A percentile compares a stretch with the other conserved stretches of the same genome.
phyloP scores from a whole-genome alignment of 2,888 invertebrate genomes.

The Lacanobia wlatinum region DNA sequence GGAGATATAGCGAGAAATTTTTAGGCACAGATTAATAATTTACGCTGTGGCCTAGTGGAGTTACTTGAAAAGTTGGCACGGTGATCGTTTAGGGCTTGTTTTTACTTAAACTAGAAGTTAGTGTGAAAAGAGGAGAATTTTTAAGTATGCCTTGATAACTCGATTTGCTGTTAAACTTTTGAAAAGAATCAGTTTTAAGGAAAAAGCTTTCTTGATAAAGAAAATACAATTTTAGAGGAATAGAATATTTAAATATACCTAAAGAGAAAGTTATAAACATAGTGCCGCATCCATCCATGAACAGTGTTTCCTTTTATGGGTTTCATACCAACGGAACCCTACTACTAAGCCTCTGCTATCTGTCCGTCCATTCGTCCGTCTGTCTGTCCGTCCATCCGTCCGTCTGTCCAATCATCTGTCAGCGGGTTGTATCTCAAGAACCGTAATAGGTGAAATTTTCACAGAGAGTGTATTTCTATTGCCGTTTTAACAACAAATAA shows the following conservation, averaged over 20 bases:
- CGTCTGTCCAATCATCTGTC: too few relatives aligned
- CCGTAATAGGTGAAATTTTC: too few relatives aligned
- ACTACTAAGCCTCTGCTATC: too few relatives aligned
- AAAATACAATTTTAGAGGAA: not conserved
- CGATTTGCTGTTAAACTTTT: not conserved
- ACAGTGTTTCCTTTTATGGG: not conserved
- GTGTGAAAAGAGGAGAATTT: slow-evolving; percentile 23
- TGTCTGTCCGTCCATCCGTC: too few relatives aligned
- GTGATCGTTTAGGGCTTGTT: slow-evolving; percentile 33
- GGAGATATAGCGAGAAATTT: slow-evolving; percentile 49
- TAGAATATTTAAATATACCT: too few relatives aligned
- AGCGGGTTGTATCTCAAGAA: too few relatives aligned
- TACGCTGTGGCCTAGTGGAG: slow-evolving; percentile 36
- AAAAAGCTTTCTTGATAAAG: not conserved
- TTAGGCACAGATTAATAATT: slow-evolving; percentile 35
- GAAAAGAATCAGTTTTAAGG: not conserved
- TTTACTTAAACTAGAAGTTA: slow-evolving; percentile 22
- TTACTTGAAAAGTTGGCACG: slow-evolving; percentile 34
- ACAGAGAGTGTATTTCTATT: too few relatives aligned
- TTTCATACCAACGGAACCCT: too few relatives aligned
- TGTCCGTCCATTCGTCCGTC: too few relatives aligned
- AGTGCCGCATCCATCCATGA: not conserved
- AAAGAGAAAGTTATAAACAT: too few relatives aligned
- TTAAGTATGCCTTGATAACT: slow-evolving; percentile 1
- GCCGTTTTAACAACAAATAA: too few relatives aligned